These are phyloP conservation scores for Pterocles burchelli DNA, from an alignment of 2,113 vertebrate genomes.

Conservation along the genomic window DNA sequence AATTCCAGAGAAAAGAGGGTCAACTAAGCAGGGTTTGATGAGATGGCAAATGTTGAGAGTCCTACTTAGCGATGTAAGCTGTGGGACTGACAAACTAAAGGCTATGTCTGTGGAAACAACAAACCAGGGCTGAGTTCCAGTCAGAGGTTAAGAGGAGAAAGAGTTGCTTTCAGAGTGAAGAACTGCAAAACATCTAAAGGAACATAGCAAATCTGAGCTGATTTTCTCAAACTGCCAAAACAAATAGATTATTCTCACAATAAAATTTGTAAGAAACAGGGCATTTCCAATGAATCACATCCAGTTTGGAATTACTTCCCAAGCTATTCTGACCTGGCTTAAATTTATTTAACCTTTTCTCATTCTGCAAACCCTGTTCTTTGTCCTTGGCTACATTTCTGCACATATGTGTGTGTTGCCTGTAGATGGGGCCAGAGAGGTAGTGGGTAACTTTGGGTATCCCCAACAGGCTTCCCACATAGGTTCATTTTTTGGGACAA, in stretches of 20 bases:
- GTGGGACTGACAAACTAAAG: neutral
- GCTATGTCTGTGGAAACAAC: neutral
- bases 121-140: neutral
- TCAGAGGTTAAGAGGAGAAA: neutral
- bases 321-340: neutral
- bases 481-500: neutral
- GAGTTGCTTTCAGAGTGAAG: neutral
- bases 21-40: neutral
- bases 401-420: rapidly evolving
- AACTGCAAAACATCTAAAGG: neutral
- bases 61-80: neutral
- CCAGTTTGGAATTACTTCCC: neutral
- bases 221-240: neutral
- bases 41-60: neutral
- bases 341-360: neutral
- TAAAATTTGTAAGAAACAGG: neutral
- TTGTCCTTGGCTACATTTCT: neutral
- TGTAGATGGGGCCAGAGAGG: neutral
- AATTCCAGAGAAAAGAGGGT: neutral
- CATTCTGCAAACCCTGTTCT: neutral
- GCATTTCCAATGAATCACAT: neutral
- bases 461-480: neutral
- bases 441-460: neutral
- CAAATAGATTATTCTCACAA: neutral
- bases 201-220: neutral